These are phyloP conservation scores for Tupaia chinensis DNA, from an alignment of 2,113 vertebrate genomes.

Conservation along the genomic window DNA sequence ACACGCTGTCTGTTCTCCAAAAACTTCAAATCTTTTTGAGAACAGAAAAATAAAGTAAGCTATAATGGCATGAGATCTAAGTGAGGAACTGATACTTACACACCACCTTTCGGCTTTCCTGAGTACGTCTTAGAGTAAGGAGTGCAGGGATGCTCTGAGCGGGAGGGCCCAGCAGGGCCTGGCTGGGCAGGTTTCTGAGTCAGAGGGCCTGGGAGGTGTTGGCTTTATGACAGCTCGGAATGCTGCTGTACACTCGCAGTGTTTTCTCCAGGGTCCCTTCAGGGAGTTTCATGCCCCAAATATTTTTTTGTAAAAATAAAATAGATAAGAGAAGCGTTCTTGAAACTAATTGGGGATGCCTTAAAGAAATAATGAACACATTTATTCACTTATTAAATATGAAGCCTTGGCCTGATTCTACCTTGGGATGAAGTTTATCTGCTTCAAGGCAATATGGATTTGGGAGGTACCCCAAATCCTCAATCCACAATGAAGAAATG, in stretches of 20 bases:
- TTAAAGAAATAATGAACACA: neutral
- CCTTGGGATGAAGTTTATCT: neutral
- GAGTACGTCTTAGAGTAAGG: neutral
- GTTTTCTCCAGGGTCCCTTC: neutral
- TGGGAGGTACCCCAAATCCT: rapidly evolving
- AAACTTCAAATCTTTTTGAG: neutral
- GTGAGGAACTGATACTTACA: neutral
- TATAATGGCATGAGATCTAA: neutral
- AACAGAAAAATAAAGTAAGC: neutral
- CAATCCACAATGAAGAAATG: rapidly evolving
- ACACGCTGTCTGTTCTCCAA: neutral
- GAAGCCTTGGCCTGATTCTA: neutral
- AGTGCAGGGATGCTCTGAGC: rapidly evolving
- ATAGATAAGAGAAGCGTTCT: neutral
- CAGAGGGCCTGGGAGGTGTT: rapidly evolving
- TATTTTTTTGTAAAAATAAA: neutral
- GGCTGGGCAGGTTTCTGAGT: neutral
- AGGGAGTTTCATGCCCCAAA: neutral
- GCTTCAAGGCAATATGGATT: neutral
- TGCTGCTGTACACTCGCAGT: neutral
- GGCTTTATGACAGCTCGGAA: neutral
- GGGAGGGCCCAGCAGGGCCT: rapidly evolving
- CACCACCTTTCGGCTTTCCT: neutral
- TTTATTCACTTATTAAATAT: neutral
- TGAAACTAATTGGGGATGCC: neutral